These are phyloP conservation scores for Xenopus tropicalis DNA, from an alignment of 2,113 vertebrate species.

Conservation along the genomic window UCB_Xtro_10.0 CM004443.2:171200501-171201000, in stretches of 20 bases:
- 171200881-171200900: no score
- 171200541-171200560: constrained; percentile 7
- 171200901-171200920: no score
- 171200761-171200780: constrained; percentile 13
- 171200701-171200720: constrained; percentile 23
- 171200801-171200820: no score
- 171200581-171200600: constrained; percentile 11
- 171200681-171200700: constrained; percentile 35
- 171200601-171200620: constrained; percentile 3
- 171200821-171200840: no score
- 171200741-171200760: constrained; percentile 13
- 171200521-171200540: constrained; percentile 37
- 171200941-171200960: no score
- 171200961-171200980: no score
- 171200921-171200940: no score
- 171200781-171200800: background rate
- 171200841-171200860: no score
- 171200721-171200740: constrained; percentile 17
- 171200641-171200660: constrained; percentile 21
- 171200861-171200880: no score
- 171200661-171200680: constrained; percentile 33
- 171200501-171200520: background rate
- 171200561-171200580: background rate
- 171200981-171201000: no score
- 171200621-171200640: constrained; percentile 7